Evolutionary conservation across 2,113 vertebrate species (phyloP).

Genomic region (Gambusia holbrooki): DNA sequence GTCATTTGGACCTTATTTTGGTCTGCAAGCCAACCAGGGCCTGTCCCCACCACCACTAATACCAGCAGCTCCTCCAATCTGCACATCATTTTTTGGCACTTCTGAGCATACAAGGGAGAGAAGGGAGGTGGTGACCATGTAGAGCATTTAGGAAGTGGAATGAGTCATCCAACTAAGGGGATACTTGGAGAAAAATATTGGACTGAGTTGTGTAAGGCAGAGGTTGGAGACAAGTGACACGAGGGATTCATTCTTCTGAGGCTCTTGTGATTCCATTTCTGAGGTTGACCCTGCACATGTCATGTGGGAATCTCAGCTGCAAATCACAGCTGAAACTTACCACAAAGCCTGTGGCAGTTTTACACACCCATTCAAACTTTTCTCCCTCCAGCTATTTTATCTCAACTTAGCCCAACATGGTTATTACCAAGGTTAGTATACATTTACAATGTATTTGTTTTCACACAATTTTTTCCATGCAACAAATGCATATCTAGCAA

Average conservation of each 20-base stretch:
- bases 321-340: constrained; percentile 67
- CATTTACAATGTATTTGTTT: background rate
- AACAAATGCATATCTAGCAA: too few relatives aligned
- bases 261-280: constrained; percentile 60
- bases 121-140: constrained; percentile 5
- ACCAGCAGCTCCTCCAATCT: constrained; percentile 25
- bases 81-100: constrained; percentile 22
- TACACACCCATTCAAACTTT: constrained; percentile 44
- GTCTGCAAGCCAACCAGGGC: constrained; percentile 50
- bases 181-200: constrained; percentile 16
- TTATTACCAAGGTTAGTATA: constrained; percentile 15
- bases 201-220: constrained; percentile 24
- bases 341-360: constrained; percentile 45
- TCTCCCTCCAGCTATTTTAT: constrained; percentile 33
- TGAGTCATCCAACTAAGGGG: constrained; percentile 33
- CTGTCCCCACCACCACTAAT: constrained; percentile 59
- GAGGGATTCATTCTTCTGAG: constrained; percentile 62
- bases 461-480: too few relatives aligned
- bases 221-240: constrained; percentile 44
- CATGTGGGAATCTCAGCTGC: constrained; percentile 69
- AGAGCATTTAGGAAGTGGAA: constrained; percentile 24
- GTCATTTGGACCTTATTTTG: constrained; percentile 64
- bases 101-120: constrained; percentile 13
- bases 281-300: constrained; percentile 68
- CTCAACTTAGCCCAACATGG: constrained; percentile 11